Base-by-base conservation (phyloP, 2,797 vertebrate species). In the Aotus griseimembra region DNA sequence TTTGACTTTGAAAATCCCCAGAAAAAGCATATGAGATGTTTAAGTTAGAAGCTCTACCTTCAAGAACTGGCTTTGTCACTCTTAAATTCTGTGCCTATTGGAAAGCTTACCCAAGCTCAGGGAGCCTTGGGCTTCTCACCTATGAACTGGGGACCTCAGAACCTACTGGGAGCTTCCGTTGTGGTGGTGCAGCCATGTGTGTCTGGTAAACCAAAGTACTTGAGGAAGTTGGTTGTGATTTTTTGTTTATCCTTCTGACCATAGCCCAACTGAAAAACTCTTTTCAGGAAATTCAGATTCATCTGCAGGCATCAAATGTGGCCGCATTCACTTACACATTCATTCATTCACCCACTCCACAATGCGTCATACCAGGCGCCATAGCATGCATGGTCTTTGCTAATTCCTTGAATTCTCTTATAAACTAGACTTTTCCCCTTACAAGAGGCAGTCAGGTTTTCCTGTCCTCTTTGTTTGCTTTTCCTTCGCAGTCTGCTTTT, bases 401-500 rank as follows among this genome's bases (percentile, higher is more conserved):
- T 72, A 26, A 76, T 39, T 39, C 57, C 33, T 64, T 7, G 55
- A 86, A 33, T 41, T 55, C 3, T 39, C 72, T 76, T 11, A 24
- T 22, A 7, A 58, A 26, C 20, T 11, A 72, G 46, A 57, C 28
- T 4, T 44, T 67, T 77, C 12, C 7, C 64, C 33, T 70, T 33
- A 0, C 4, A 39, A 84, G 26, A 76, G 36, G 75, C 33, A 58
- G 28, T 67, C 46, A 36, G 28, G 44, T n/a, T 41, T 17, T 70
- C 79, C 58, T 48, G 79, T 72, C 9, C 80, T 33, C 20, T 73
- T 89, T 64, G 14, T 96, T 93, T 79, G 1, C 46, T 58, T 84
- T 70, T 48, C 46, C 88, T 97, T 95, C 73, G 14, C 19, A 39
- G 84, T 96, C 84, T 86, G 39, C 72, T 50, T n/a, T 58, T 97